These are phyloP conservation scores for Megathymus violae DNA, from an alignment of 1,140 invertebrate genomes.

Conservation along the genomic window DNA sequence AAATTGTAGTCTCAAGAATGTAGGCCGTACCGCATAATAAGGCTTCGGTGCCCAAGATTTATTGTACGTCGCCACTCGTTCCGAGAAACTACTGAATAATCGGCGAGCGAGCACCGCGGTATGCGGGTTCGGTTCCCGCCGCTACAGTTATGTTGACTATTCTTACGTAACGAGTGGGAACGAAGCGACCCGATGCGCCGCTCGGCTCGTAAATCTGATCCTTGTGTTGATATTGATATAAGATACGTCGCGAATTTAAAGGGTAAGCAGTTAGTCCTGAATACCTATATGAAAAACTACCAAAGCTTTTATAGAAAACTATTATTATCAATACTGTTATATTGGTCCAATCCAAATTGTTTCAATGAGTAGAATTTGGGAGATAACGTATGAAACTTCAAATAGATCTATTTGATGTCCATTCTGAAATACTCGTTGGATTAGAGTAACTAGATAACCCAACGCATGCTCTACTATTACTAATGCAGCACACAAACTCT, in stretches of 20 bases:
- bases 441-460: too few species aligned
- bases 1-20: conserved; percentile 69
- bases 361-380: too few species aligned
- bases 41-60: conserved; percentile 59
- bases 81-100: conserved; percentile 71
- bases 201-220: conserved; percentile 18
- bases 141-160: conserved; percentile 76
- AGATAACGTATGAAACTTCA: too few species aligned
- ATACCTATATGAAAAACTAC: too few species aligned
- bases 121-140: conserved; percentile 66
- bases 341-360: too few species aligned
- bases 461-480: too few species aligned
- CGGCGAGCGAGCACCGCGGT: conserved; percentile 53
- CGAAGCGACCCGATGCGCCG: conserved; percentile 24
- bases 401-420: too few species aligned
- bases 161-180: conserved; percentile 66
- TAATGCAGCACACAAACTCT: too few species aligned
- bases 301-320: too few species aligned
- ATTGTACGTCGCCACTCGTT: conserved; percentile 60
- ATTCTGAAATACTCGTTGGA: too few species aligned
- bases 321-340: conserved; percentile 15
- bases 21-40: conserved; percentile 74
- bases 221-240: conserved; percentile 21
- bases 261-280: neutral
- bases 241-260: conserved; percentile 5